phyloP scores from a whole-genome alignment of 37 sponge, comb jelly and placozoan genomes.

The Chondrosia reniformis region DNA sequence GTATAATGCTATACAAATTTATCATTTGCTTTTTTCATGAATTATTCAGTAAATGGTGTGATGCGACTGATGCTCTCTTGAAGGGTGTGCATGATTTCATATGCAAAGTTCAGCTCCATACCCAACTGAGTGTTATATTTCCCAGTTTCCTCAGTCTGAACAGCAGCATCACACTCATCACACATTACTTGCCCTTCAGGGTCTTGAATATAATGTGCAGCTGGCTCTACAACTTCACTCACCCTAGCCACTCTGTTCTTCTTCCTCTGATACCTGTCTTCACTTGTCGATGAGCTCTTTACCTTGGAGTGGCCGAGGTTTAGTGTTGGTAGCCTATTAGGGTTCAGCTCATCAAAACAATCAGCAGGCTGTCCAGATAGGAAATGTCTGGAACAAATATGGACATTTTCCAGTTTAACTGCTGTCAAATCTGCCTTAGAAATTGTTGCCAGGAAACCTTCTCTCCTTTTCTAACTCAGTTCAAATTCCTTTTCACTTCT shows the following conservation, averaged over 20 bases:
- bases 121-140: neutral
- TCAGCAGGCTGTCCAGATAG: constrained; percentile 32
- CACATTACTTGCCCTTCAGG: neutral
- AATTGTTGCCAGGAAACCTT: constrained; percentile 27
- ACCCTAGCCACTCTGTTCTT: neutral
- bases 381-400: constrained; percentile 41
- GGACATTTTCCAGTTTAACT: constrained; percentile 7
- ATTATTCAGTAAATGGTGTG: neutral
- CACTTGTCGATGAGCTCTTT: neutral
- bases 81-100: too few species aligned
- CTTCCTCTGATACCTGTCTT: neutral
- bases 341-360: constrained; percentile 18
- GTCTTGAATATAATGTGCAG: too few species aligned
- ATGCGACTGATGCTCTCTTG: neutral
- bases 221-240: neutral
- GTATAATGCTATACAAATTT: neutral
- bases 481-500: constrained; percentile 13
- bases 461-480: constrained; percentile 13
- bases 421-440: constrained; percentile 22
- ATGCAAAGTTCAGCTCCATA: neutral
- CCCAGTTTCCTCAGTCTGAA: constrained; percentile 5
- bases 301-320: constrained; percentile 21
- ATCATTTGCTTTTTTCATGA: constrained; percentile 5
- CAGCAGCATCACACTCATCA: neutral
- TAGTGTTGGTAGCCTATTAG: constrained; percentile 31